Evolutionary conservation across 2,888 invertebrate genomes (phyloP).

Genomic region (Drosophila merina): DNA sequence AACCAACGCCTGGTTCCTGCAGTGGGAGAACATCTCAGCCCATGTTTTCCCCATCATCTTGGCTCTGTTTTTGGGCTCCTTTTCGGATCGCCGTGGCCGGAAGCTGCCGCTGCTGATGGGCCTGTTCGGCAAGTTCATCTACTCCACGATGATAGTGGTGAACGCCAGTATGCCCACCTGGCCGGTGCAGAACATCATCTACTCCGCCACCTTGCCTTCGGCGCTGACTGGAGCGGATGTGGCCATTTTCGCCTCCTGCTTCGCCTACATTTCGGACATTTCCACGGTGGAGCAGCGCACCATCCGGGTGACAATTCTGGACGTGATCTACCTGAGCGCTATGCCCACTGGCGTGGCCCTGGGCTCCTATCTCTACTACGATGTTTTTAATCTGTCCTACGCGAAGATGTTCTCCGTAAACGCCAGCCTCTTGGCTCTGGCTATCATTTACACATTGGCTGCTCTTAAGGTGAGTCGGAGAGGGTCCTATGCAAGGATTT

Average conservation of each 20-base stretch:
- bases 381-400: constrained; percentile 87
- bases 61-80: constrained; percentile 92
- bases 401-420: constrained; percentile 90
- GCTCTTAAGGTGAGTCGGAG: constrained; percentile 85
- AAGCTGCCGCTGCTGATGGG: constrained; percentile 90
- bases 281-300: constrained; percentile 89
- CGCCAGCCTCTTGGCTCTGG: constrained; percentile 86
- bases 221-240: constrained; percentile 91
- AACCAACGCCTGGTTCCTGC: constrained; percentile 90
- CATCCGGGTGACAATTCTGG: constrained; percentile 91
- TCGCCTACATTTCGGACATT: constrained; percentile 92
- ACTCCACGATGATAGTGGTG: constrained; percentile 90
- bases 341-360: constrained; percentile 92
- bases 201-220: constrained; percentile 90
- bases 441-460: constrained; percentile 88
- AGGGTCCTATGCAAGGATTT: background rate
- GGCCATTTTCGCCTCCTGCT: constrained; percentile 91
- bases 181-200: constrained; percentile 90
- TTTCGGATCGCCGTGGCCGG: constrained; percentile 91
- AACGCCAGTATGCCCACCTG: constrained; percentile 88
- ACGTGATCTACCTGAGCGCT: constrained; percentile 91
- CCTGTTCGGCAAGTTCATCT: constrained; percentile 89
- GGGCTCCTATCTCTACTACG: constrained; percentile 88
- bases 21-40: constrained; percentile 91
- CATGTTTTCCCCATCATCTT: constrained; percentile 90